phyloP scores from a whole-genome alignment of 64 coral and sea anemone genomes.

The Exaiptasia diaphana region DNA sequence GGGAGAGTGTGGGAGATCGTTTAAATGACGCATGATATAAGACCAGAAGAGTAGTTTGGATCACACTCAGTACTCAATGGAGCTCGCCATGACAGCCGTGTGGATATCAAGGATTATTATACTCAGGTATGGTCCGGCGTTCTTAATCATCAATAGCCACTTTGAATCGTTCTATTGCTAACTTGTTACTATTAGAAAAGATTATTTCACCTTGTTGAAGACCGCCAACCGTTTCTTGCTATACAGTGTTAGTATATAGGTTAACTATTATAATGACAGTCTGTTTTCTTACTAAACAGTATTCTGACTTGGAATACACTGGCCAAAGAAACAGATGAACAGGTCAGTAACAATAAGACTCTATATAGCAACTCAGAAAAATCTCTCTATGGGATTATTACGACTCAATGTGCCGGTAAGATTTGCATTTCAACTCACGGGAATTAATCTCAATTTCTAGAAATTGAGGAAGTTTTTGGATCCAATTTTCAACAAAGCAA shows the following conservation, averaged over 20 bases:
- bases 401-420: neutral
- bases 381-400: too few relatives aligned
- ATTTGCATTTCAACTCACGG: conserved; percentile 27
- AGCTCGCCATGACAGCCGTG: neutral
- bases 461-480: conserved; percentile 30
- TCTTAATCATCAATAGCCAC: neutral
- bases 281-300: neutral
- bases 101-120: conserved; percentile 8
- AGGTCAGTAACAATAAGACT: too few relatives aligned
- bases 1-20: conserved; percentile 35
- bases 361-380: too few relatives aligned
- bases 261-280: neutral
- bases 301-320: conserved; percentile 16
- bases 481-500: conserved; percentile 22
- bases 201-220: conserved; percentile 58
- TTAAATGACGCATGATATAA: conserved; percentile 82
- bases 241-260: neutral
- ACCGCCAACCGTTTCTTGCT: conserved; percentile 33
- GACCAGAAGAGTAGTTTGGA: conserved; percentile 55
- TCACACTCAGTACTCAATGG: conserved; percentile 56
- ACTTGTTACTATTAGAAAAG: conserved; percentile 48
- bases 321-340: neutral
- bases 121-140: neutral
- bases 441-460: neutral
- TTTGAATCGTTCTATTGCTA: conserved; percentile 30